Percentiles rank a stretch among this genome's conserved stretches.
Evolutionary conservation across 2,113 vertebrate species (phyloP).

Genomic region (Scopus umbretta): DNA sequence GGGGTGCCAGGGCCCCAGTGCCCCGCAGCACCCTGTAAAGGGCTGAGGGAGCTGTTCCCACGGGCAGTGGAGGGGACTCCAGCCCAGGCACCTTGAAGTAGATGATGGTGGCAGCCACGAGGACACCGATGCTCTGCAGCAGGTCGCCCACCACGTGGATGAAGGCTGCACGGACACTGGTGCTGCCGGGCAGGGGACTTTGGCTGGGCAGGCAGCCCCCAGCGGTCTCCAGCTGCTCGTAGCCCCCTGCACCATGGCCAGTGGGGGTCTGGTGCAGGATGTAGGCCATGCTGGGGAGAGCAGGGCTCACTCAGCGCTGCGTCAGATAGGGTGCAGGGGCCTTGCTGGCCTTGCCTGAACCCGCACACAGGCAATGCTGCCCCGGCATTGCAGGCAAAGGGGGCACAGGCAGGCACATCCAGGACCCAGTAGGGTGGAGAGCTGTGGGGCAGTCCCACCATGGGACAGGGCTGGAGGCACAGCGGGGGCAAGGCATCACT

Average conservation of each 20-base stretch:
- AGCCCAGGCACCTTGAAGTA: slow-evolving; percentile 83
- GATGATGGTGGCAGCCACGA: slow-evolving; percentile 90
- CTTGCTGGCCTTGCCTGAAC: not conserved
- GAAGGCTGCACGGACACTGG: slow-evolving; percentile 91
- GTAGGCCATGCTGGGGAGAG: slow-evolving; percentile 88
- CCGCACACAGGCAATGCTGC: accelerated
- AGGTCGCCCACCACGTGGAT: slow-evolving; percentile 95
- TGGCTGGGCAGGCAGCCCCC: slow-evolving; percentile 40
- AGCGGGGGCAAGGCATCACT: not conserved
- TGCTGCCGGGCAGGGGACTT: slow-evolving; percentile 77
- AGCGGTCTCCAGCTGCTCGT: slow-evolving; percentile 82
- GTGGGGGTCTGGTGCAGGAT: slow-evolving; percentile 89
- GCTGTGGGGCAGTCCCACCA: not conserved
- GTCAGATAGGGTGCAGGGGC: accelerated
- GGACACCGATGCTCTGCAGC: slow-evolving; percentile 92
- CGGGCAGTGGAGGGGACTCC: not conserved
- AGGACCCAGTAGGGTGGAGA: not conserved
- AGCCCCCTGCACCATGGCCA: slow-evolving; percentile 70
- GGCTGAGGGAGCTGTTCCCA: not conserved
- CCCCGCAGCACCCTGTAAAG: accelerated
- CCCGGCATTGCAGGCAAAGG: not conserved
- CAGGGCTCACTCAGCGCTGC: not conserved
- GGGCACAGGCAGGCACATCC: not conserved
- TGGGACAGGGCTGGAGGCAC: not conserved
- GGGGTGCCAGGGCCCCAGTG: not conserved